Evolutionary conservation across 2,797 vertebrate species (phyloP), one percentile per base, ranked within the genome.

Genomic region (Ctenopoma multispine): DNA sequence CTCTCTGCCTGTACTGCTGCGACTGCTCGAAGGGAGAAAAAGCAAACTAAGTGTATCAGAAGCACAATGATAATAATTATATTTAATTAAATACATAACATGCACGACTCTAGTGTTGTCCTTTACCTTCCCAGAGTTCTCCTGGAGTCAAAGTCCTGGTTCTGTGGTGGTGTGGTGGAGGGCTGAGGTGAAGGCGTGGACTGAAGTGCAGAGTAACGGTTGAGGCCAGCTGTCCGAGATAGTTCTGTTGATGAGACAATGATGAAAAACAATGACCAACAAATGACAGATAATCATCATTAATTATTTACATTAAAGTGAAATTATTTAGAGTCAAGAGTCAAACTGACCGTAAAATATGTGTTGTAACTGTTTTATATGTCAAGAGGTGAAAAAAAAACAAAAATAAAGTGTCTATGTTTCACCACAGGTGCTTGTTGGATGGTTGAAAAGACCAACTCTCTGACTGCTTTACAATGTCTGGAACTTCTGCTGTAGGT

Each of bases 171-270:
- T 41, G 96, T 87, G 21, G 91, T 44, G 63, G 90, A 86, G 63
- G 91, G 90, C 4, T 96, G 94, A 61, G 95, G 83, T 21, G 87
- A 62, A 20, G 89, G 92, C 21, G 96, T 90, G 11, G 95, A 92
- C 93, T 99, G 97, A 82, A 99, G 95, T 0, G 96, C 95, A 47
- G 97, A 99, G 90, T 95, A 98, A 63, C 97, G 95, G 92, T 99
- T 99, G 85, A 99, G 92, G 87, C 95, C 96, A 1, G 87, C 95
- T 94, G 93, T 93, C 81, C 96, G 93, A 59, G 97, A 94, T 56
- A 95, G 91, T 85, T 99, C 98, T 99, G 92, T 65, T 46, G 63
- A 0, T 17, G 61, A 58, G n/a, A 59, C 18, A 31, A 9, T 24
- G 56, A 56, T 14, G 0, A 40, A 0, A 12, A 49, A 0, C 27